phyloP scores from a whole-genome alignment of 2,797 vertebrate species.

The Linurgus olivaceus region DNA sequence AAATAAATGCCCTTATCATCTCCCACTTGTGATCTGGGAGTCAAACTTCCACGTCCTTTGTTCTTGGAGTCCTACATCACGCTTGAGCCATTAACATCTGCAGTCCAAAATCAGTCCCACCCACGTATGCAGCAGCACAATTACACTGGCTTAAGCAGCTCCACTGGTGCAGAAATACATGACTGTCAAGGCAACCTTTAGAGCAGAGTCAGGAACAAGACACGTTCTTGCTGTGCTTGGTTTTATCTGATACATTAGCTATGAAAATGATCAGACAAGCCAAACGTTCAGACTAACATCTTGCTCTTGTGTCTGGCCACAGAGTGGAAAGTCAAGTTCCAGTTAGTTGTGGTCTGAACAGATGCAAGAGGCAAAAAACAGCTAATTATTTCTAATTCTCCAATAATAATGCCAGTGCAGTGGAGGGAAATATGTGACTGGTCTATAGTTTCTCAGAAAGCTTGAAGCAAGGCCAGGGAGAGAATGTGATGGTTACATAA shows the following conservation, averaged over 20 bases:
- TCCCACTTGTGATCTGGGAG: background rate
- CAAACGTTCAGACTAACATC: background rate
- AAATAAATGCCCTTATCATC: background rate
- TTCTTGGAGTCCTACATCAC: background rate
- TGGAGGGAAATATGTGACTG: background rate
- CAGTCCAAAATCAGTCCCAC: background rate
- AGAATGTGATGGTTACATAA: background rate
- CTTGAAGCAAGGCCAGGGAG: background rate
- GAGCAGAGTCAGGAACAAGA: background rate
- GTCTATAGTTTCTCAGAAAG: background rate
- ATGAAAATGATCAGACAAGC: constrained; percentile 20
- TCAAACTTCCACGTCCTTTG: background rate
- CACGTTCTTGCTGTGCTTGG: background rate
- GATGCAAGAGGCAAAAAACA: constrained; percentile 18
- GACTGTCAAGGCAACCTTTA: background rate
- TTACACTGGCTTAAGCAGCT: background rate
- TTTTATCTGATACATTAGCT: constrained; percentile 52
- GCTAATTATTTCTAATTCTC: constrained; percentile 33
- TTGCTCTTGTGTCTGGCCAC: background rate
- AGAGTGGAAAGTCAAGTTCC: constrained; percentile 14
- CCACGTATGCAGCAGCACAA: background rate
- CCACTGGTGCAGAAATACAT: background rate
- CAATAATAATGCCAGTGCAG: background rate
- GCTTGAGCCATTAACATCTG: background rate
- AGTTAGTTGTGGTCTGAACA: constrained; percentile 20